These are phyloP conservation scores for Ericerus pela DNA, from an alignment of 1,140 invertebrate species.

Conservation along the genomic window DNA sequence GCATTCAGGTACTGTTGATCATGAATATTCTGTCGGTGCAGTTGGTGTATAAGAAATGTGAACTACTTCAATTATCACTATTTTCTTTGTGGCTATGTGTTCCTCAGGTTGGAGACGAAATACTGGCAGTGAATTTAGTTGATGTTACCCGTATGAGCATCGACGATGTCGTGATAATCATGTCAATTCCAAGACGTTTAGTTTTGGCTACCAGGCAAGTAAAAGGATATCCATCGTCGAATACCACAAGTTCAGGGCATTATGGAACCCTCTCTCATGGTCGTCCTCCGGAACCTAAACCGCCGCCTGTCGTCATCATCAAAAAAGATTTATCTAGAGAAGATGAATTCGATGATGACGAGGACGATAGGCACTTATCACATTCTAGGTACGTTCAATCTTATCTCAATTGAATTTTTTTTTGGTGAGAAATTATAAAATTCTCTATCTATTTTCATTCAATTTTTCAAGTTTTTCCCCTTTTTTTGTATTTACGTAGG, in stretches of 20 bases:
- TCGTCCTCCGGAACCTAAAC: conserved; percentile 50
- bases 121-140: conserved; percentile 91
- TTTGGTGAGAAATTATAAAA: not conserved
- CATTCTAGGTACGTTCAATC: not conserved
- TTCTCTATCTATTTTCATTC: not conserved
- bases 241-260: conserved; percentile 1
- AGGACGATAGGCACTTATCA: conserved; percentile 18
- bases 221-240: conserved; percentile 19
- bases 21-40: not conserved
- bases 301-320: conserved; percentile 82
- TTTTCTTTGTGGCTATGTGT: too few relatives aligned
- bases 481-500: not conserved
- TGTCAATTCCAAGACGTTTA: conserved; percentile 92
- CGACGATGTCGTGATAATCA: conserved; percentile 97
- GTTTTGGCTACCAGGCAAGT: conserved; percentile 72
- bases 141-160: conserved; percentile 94
- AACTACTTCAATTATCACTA: not conserved
- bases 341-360: conserved; percentile 33
- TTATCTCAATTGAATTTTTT: not conserved
- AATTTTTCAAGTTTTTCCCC: not conserved
- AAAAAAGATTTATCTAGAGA: conserved; percentile 82
- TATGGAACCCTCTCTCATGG: conserved; percentile 19
- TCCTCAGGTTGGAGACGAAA: conserved; percentile 97
- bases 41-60: too few relatives aligned
- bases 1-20: conserved; percentile 50